Percentiles rank a stretch among this genome's conserved stretches.
These are phyloP conservation scores for Styela plicata DNA, from an alignment of 23 tunicate species.

Conservation along the genomic window DNA sequence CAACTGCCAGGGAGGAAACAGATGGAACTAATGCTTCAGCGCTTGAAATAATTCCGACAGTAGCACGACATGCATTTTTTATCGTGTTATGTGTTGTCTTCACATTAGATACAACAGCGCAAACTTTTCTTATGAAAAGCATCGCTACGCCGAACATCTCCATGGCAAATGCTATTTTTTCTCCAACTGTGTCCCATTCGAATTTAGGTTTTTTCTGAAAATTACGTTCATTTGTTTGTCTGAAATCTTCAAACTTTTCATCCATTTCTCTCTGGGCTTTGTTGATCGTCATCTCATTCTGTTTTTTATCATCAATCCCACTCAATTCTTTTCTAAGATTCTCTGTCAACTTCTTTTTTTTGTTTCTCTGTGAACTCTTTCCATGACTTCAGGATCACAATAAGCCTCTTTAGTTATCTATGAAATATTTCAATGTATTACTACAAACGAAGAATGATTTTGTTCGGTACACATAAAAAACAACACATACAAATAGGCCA, in stretches of 20 bases:
- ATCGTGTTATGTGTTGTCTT: no score
- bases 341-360: background rate
- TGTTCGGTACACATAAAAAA: no score
- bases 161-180: background rate
- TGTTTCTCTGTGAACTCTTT: background rate
- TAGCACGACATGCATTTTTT: background rate
- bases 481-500: no score
- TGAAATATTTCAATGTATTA: no score
- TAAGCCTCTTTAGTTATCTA: background rate
- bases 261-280: background rate
- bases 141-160: background rate
- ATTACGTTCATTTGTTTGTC: no score
- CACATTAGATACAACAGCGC: background rate
- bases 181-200: background rate
- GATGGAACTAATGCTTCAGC: background rate
- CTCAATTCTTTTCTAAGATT: background rate
- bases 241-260: background rate
- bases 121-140: background rate
- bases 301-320: background rate
- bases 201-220: background rate
- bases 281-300: background rate
- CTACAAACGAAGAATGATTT: no score
- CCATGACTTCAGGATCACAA: background rate
- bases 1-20: background rate
- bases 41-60: background rate